Percentiles rank a stretch among this genome's conserved stretches.
Evolutionary conservation across 2,888 invertebrate genomes (phyloP).

Genomic region (Metallyticus violacea): DNA sequence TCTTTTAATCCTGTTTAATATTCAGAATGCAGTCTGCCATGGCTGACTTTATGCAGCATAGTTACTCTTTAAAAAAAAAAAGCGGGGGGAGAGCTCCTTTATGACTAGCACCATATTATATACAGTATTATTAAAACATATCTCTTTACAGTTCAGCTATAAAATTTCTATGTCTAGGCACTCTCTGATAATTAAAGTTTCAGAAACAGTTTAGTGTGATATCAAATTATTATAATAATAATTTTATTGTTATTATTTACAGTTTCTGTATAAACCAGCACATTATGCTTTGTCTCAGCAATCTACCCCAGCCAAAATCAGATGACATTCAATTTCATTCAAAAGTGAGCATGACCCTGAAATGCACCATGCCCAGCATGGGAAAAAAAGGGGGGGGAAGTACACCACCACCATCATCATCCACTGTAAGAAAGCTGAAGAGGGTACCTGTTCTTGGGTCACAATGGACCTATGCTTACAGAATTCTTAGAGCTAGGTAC

Average conservation of each 20-base stretch:
- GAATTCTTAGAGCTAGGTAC: too few species aligned
- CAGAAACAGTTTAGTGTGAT: background rate
- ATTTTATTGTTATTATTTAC: too few species aligned
- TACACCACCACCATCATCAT: too few species aligned
- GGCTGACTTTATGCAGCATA: background rate
- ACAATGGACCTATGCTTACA: too few species aligned
- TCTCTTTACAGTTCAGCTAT: background rate
- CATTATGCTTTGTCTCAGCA: too few species aligned
- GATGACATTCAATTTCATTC: background rate
- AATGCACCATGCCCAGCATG: too few species aligned
- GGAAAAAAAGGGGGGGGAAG: too few species aligned
- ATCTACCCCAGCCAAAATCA: background rate
- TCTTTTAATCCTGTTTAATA: too few species aligned
- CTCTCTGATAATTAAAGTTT: background rate
- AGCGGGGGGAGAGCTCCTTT: background rate
- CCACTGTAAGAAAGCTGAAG: too few species aligned
- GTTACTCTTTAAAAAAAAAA: background rate
- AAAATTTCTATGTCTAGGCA: background rate
- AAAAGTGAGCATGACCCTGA: too few species aligned
- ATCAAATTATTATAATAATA: background rate
- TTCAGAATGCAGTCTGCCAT: background rate
- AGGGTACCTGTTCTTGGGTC: too few species aligned
- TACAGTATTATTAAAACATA: background rate
- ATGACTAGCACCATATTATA: background rate
- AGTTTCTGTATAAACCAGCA: too few species aligned